These are phyloP conservation scores for Zaprionus ornatus DNA, from an alignment of 1,140 invertebrate genomes.

Conservation along the genomic window DNA sequence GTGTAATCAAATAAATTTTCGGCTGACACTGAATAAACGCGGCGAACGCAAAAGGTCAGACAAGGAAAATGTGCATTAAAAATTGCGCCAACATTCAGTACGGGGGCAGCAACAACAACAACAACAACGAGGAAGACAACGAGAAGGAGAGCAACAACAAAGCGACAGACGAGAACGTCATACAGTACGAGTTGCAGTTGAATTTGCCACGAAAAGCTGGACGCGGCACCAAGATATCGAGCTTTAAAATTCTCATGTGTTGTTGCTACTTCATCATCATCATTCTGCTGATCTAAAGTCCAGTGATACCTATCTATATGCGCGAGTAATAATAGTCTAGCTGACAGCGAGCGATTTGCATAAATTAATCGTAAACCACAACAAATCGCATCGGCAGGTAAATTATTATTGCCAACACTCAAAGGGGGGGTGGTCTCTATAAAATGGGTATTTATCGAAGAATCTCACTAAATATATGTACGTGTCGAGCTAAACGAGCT, in stretches of 20 bases:
- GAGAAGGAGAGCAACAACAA: conserved; percentile 12
- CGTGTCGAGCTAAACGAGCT: neutral
- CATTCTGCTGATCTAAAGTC: conserved; percentile 55
- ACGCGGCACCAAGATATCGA: conserved; percentile 54
- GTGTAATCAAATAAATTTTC: conserved; percentile 74
- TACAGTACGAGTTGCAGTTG: conserved; percentile 47
- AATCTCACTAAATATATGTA: neutral
- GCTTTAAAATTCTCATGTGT: conserved; percentile 71
- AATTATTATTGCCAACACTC: conserved; percentile 43
- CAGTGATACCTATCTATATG: conserved; percentile 1
- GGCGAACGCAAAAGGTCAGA: conserved; percentile 47
- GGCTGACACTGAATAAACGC: conserved; percentile 36
- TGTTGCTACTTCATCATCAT: conserved; percentile 74
- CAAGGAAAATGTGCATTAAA: conserved; percentile 73
- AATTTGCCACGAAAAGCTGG: conserved; percentile 54
- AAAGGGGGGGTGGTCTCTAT: neutral
- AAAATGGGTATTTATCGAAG: neutral
- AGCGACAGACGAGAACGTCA: conserved; percentile 48
- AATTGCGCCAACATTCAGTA: conserved; percentile 60
- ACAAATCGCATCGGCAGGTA: conserved; percentile 30
- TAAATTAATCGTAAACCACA: conserved; percentile 26
- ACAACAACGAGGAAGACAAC: conserved; percentile 28
- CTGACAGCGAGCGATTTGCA: neutral
- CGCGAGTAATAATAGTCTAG: neutral
- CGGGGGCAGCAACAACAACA: conserved; percentile 35